Evolutionary conservation across 2,113 vertebrate species (phyloP).

Genomic region (Burhinus oedicnemus): DNA sequence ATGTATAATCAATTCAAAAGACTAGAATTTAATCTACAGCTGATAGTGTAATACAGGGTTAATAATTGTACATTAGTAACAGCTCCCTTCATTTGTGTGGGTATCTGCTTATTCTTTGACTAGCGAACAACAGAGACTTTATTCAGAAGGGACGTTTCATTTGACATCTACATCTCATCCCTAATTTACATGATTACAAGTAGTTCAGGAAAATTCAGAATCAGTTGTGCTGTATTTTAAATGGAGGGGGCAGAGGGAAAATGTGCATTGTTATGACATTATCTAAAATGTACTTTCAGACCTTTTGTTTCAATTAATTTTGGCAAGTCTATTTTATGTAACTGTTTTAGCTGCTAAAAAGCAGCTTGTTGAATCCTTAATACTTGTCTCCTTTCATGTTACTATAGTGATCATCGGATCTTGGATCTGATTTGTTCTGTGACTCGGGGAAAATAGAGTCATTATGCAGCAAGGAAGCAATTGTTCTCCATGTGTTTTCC

Average conservation of each 20-base stretch:
- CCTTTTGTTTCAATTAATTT: conserved; percentile 59
- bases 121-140: conserved; percentile 23
- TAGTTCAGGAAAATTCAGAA: conserved; percentile 49
- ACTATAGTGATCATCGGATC: background rate
- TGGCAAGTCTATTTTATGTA: background rate
- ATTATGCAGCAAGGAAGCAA: background rate
- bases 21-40: background rate
- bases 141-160: conserved; percentile 36
- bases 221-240: conserved; percentile 38
- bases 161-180: conserved; percentile 36
- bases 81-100: conserved; percentile 11
- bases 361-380: conserved; percentile 28
- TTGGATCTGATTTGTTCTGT: conserved; percentile 21
- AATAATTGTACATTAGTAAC: conserved; percentile 23
- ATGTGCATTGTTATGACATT: conserved; percentile 4
- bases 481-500: conserved; percentile 21
- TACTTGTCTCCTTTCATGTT: conserved; percentile 5
- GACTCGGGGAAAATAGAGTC: background rate
- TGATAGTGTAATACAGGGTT: conserved; percentile 2
- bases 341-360: conserved; percentile 13
- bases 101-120: conserved; percentile 49
- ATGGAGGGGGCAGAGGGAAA: background rate
- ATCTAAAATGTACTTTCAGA: background rate
- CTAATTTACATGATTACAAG: conserved; percentile 56
- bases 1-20: background rate